Conservation (phyloP, 2,888 invertebrate species). For the Agrotis segetum region DNA sequence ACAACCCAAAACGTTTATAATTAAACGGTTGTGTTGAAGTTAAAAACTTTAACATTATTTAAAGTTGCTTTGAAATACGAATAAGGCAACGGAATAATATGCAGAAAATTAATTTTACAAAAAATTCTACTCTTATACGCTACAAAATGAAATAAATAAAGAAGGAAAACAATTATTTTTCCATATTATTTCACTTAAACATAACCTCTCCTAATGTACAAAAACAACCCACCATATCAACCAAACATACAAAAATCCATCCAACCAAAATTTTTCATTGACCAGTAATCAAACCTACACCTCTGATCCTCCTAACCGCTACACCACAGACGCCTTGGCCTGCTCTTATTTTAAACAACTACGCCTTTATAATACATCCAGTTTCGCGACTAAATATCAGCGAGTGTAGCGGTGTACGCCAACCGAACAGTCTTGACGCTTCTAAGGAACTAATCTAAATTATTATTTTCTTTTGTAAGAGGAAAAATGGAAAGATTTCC, state of each 20-base stretch:
- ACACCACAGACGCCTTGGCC: slow-evolving; percentile 71
- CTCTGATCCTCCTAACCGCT: slow-evolving; percentile 46
- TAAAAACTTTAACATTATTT: no score
- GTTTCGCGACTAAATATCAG: slow-evolving; percentile 91
- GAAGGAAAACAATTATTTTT: background rate
- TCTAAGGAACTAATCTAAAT: slow-evolving; percentile 66
- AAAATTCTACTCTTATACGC: no score
- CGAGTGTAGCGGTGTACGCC: slow-evolving; percentile 85
- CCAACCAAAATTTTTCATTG: background rate
- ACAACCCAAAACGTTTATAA: no score
- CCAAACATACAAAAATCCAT: background rate
- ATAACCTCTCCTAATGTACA: background rate
- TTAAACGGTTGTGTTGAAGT: background rate
- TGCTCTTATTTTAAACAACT: slow-evolving; percentile 91
- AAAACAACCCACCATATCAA: background rate
- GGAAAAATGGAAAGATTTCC: accelerated
- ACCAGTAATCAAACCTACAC: slow-evolving; percentile 77
- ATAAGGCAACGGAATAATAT: background rate
- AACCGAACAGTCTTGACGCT: slow-evolving; percentile 74
- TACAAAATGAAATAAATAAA: no score
- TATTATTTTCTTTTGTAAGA: background rate
- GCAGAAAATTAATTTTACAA: background rate
- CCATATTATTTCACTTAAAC: background rate
- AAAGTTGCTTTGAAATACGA: background rate
- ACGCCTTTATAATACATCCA: slow-evolving; percentile 91